phyloP scores from a whole-genome alignment of 2,888 invertebrate species.

The Ectobius pallidus region DNA sequence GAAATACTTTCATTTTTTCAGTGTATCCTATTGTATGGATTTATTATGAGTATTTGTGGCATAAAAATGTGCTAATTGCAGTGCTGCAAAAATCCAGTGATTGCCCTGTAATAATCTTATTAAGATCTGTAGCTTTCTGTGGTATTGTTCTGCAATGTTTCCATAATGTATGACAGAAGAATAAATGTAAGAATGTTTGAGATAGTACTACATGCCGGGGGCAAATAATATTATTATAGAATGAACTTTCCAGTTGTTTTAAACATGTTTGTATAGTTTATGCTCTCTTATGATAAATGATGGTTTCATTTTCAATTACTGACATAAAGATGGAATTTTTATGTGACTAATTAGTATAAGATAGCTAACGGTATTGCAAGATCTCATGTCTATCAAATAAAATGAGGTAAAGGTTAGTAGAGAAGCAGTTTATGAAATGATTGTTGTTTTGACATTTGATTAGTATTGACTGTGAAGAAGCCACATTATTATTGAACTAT shows the following conservation, averaged over 20 bases:
- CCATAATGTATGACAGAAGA: background rate
- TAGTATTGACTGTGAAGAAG: background rate
- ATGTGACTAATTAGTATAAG: background rate
- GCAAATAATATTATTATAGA: background rate
- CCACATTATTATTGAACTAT: background rate
- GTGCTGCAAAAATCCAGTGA: background rate
- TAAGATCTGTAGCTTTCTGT: slow-evolving; percentile 15
- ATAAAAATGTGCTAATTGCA: background rate
- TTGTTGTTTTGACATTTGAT: background rate
- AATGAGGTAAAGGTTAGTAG: background rate
- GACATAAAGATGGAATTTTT: background rate
- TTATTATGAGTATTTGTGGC: background rate
- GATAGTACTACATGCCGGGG: background rate
- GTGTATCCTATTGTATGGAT: too few species aligned
- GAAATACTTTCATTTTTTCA: too few species aligned
- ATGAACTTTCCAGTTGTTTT: background rate
- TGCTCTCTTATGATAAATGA: slow-evolving; percentile 3
- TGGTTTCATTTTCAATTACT: slow-evolving; percentile 2
- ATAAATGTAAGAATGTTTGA: background rate
- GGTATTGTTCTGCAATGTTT: slow-evolving; percentile 18
- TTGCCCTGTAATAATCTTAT: background rate
- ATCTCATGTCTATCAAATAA: background rate
- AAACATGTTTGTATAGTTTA: background rate
- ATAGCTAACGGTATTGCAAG: slow-evolving; percentile 22
- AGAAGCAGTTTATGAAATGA: background rate